Percentiles rank a stretch among this genome's conserved stretches.
phyloP scores from a whole-genome alignment of 2,113 vertebrate genomes.

The Panurus biarmicus region DNA sequence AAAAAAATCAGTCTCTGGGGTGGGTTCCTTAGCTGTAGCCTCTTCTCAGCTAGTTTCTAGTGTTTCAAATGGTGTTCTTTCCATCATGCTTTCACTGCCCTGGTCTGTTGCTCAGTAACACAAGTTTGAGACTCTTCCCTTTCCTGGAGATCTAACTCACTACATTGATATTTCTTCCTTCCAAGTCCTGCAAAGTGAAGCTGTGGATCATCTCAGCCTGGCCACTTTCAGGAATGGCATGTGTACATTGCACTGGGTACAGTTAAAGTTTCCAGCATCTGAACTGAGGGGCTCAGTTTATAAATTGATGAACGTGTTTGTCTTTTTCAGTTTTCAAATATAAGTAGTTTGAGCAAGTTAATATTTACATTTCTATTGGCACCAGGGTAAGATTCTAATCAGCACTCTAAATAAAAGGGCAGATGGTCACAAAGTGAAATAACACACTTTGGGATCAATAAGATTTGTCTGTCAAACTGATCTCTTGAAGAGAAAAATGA shows the following conservation, averaged over 20 bases:
- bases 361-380: constrained; percentile 6
- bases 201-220: neutral
- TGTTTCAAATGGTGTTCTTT: neutral
- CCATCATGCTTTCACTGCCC: neutral
- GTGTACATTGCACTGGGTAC: neutral
- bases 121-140: neutral
- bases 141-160: neutral
- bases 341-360: neutral
- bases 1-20: neutral
- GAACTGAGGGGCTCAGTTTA: neutral
- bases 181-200: neutral
- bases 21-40: neutral
- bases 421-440: neutral
- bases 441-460: neutral
- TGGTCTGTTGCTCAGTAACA: neutral
- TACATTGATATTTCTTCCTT: neutral
- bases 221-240: neutral
- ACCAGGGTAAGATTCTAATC: constrained; percentile 4
- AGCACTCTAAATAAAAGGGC: neutral
- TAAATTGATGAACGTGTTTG: neutral
- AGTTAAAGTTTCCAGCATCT: neutral
- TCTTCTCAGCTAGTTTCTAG: neutral
- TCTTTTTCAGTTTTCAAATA: neutral
- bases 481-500: neutral
- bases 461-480: neutral